Conservation (phyloP, 2,113 vertebrate species). For the Callipepla californica region DNA sequence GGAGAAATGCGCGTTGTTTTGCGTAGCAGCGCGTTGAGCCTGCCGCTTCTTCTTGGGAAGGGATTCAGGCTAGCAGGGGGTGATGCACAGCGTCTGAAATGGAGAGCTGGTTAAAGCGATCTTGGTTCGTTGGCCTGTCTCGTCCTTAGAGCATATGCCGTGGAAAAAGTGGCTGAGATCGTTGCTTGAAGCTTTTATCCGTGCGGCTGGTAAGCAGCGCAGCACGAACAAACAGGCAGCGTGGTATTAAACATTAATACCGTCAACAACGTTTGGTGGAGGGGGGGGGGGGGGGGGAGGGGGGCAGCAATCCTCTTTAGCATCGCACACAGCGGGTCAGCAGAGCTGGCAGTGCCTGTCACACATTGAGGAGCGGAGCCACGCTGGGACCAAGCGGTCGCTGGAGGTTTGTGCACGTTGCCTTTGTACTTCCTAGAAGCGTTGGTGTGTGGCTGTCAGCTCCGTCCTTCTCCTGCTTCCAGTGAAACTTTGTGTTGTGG, state of each 20-base stretch:
- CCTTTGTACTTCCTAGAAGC: not conserved
- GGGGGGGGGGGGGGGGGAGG: too few relatives aligned
- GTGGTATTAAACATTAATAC: not conserved
- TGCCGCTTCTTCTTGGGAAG: not conserved
- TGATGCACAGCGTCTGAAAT: not conserved
- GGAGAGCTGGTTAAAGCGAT: not conserved
- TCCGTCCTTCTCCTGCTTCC: not conserved
- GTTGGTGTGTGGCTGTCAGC: not conserved
- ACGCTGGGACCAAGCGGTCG: not conserved
- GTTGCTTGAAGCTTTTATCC: not conserved
- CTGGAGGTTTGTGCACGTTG: not conserved
- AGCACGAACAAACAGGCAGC: not conserved
- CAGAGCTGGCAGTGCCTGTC: constrained; percentile 8
- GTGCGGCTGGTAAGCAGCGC: not conserved
- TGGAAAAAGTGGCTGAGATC: not conserved
- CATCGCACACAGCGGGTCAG: not conserved
- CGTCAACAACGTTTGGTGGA: not conserved
- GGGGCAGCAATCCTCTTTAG: not conserved
- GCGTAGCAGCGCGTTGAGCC: accelerated
- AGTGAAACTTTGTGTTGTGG: not conserved
- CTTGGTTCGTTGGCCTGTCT: not conserved
- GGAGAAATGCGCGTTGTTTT: not conserved
- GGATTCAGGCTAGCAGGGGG: not conserved
- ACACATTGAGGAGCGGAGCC: not conserved
- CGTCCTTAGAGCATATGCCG: not conserved